Evolutionary conservation across 2,797 vertebrate species (phyloP).

Genomic region (Amazona ochrocephala): DNA sequence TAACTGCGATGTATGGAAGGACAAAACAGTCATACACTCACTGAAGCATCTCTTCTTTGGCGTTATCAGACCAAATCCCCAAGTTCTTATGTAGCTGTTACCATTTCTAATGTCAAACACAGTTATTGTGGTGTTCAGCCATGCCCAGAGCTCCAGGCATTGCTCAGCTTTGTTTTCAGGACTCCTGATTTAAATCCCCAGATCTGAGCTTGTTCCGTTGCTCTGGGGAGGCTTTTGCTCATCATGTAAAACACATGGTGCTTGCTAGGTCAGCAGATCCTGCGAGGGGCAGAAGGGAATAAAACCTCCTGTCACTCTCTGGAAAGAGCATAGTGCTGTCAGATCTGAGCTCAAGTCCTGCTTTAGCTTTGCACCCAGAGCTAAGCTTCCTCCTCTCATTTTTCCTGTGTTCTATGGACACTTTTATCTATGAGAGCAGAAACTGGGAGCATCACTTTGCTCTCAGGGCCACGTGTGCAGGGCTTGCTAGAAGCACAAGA

Average conservation of each 20-base stretch:
- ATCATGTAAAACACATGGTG: rapidly evolving
- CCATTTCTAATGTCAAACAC: background rate
- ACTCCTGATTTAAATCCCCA: background rate
- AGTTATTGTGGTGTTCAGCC: background rate
- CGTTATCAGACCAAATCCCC: background rate
- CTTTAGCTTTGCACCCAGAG: background rate
- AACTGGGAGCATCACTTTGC: rapidly evolving
- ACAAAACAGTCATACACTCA: rapidly evolving
- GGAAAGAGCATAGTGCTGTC: background rate
- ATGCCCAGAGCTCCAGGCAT: background rate
- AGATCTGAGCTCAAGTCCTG: background rate
- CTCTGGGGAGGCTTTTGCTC: background rate
- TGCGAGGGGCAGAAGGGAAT: background rate
- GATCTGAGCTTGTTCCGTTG: background rate
- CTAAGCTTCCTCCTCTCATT: background rate
- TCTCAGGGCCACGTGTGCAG: background rate
- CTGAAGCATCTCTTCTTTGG: background rate
- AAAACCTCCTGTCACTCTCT: background rate
- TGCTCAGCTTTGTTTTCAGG: rapidly evolving
- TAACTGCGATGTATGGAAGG: background rate
- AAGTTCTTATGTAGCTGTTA: background rate
- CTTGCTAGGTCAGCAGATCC: background rate
- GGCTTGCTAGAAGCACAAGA: background rate
- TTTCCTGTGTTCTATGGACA: background rate
- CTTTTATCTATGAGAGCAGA: background rate